Percentiles rank a stretch among this genome's conserved stretches.
Evolutionary conservation across 2,113 vertebrate species (phyloP).

Genomic region (Rhodinocichla rosea): DNA sequence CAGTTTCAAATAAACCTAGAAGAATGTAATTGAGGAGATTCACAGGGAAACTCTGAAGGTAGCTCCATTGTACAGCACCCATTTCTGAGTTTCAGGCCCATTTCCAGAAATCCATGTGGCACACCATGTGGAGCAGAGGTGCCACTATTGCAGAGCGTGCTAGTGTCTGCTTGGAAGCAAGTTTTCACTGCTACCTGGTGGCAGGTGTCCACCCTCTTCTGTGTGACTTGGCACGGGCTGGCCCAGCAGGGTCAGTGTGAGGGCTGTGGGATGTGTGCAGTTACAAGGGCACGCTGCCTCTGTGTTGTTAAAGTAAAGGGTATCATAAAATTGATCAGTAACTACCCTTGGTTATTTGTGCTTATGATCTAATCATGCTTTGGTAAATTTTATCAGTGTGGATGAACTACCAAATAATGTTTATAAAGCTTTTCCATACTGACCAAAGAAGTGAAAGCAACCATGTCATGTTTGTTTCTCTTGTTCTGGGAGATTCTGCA

Average conservation of each 20-base stretch:
- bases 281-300: background rate
- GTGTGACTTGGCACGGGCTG: background rate
- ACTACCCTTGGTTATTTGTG: background rate
- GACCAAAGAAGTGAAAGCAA: background rate
- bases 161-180: background rate
- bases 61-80: background rate
- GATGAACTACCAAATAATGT: background rate
- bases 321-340: background rate
- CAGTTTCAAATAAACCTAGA: background rate
- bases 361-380: background rate
- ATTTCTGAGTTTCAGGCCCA: background rate
- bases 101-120: background rate
- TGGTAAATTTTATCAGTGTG: background rate
- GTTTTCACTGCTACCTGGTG: background rate
- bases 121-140: background rate
- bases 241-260: background rate
- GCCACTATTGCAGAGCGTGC: fast-evolving
- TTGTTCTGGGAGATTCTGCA: background rate
- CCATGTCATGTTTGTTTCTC: background rate
- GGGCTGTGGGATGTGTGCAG: background rate
- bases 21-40: background rate
- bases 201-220: background rate
- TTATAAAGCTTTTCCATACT: background rate
- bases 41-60: background rate
- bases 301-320: background rate